Conservation (phyloP, 2,113 vertebrate species). For the Macquaria ambigua region DNA sequence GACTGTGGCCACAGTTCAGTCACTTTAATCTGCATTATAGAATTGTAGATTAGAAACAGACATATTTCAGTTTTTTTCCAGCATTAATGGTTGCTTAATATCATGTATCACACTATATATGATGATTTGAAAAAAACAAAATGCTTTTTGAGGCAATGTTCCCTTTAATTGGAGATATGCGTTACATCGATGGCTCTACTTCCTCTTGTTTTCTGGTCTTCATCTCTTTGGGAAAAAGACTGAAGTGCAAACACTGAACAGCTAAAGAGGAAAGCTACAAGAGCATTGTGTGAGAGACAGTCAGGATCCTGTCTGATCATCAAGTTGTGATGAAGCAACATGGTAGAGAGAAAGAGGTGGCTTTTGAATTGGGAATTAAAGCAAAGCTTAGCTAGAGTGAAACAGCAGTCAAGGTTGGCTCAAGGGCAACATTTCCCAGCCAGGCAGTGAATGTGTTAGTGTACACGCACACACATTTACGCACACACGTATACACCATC, state of each 20-base stretch:
- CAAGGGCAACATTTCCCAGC: constrained; percentile 70
- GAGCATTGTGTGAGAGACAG: constrained; percentile 6
- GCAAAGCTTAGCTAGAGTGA: constrained; percentile 57
- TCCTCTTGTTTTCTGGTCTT: background rate
- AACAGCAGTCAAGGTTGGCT: constrained; percentile 79
- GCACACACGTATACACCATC: constrained; percentile 39
- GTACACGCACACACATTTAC: constrained; percentile 46
- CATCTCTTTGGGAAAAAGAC: constrained; percentile 14
- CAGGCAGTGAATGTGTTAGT: constrained; percentile 57
- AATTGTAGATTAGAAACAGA: constrained; percentile 3
- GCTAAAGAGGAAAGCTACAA: constrained; percentile 33
- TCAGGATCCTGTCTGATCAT: constrained; percentile 25
- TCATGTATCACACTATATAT: background rate
- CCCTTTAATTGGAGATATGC: background rate
- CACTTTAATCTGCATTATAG: background rate
- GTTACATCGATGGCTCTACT: background rate
- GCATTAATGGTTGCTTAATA: background rate
- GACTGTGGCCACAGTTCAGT: constrained; percentile 42
- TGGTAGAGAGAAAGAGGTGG: constrained; percentile 18
- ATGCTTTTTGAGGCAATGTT: background rate
- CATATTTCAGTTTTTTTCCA: no score
- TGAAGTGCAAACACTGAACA: background rate
- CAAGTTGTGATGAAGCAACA: constrained; percentile 32
- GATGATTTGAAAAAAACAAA: background rate
- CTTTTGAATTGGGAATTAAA: constrained; percentile 69